Evolutionary conservation across 2,888 invertebrate species (phyloP), one percentile per base, ranked within the genome.

Genomic region (Pseudococcus viburni): DNA sequence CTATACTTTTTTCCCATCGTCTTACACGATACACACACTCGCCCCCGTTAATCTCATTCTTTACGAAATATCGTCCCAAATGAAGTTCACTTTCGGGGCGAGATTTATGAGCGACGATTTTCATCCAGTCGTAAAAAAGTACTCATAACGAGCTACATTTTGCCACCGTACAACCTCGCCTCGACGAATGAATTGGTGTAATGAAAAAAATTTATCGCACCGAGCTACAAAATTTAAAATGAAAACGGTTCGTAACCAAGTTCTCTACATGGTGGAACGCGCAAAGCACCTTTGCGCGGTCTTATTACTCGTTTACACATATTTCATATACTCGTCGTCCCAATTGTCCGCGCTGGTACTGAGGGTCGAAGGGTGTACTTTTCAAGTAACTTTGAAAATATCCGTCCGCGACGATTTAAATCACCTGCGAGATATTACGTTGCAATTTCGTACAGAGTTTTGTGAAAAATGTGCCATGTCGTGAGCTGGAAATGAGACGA

Each of bases 201-300:
- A 80, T 80, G 80, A 42, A 80, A 80, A 80, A 80, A 80, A 80
- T 80, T 80, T 42, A 80, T 80, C 80, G 68, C 68, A 80, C 42
- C 17, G 80, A 77, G 77, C 11, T 80, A n/a, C 42, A 80, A 80
- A 80, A 80, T 80, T 80, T 80, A n/a, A 80, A 80, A 80, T 42
- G 80, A 80, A 80, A 80, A 80, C 42, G 80, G 42, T 80, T 80
- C 80, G 15, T 15, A 42, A 42, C n/a, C 26, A 33, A 33, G 26
- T 33, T 33, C 26, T 33, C 26, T 33, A 33, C 3, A 33, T 33
- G 26, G 26, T 80, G 26, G 12, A 26, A 73, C 8, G 68, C 26
- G 15, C 1, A 33, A 77, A 77, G 39, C 11, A 42, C n/a, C 46
- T n/a, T n/a, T 7, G 19, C 80, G 17, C 19, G 19, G 39, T 80